Evolutionary conservation across 2,888 invertebrate genomes (phyloP), one percentile per base, ranked within the genome.

Genomic region (Nineta flava): DNA sequence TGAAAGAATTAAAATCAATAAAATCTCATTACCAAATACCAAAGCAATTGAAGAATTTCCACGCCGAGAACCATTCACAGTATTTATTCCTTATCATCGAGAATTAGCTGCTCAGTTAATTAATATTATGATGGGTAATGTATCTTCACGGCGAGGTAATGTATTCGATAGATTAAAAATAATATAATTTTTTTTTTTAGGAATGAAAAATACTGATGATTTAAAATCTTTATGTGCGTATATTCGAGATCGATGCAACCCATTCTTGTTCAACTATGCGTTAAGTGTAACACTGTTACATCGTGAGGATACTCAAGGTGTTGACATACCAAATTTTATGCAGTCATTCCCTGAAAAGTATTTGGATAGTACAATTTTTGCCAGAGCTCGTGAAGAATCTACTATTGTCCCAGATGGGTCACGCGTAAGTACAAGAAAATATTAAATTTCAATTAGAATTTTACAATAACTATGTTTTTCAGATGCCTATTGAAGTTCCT

Each of bases 271-370:
- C 67, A 82, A 87, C 64, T 90, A 88, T 62, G 77, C 81, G 43
- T 75, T 79, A 40, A 80, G 86, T 1, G 84, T 88, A 6, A 83
- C 85, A 1, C 64, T 87, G 16, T 72, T 84, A 58, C 86, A 87
- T 68, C 75, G 84, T 9, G 63, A 66, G 1, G 86, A 87, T 61
- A 83, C 85, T 2, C 77, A 77, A 59, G 74, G 80, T 44, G 59
- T 88, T 16, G 73, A 75, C 47, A 64, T 86, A 46, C 88, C 88
- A 0, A 77, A 84, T 0, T 77, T 90, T 54, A 77, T 79, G 38
- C 83, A 87, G 63, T 72, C 79, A 1, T 87, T 91, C 64, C 92
- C 91, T 0, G 81, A 83, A 60, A 86, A 86, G 65, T 91, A 85
- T 65, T 69, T 90, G 58, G 86, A 87, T 58, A 77, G 83, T 9